These are phyloP conservation scores for Sinodicranocentrus sp. DNA, from an alignment of 2,888 invertebrate genomes.

Conservation along the genomic window DNA sequence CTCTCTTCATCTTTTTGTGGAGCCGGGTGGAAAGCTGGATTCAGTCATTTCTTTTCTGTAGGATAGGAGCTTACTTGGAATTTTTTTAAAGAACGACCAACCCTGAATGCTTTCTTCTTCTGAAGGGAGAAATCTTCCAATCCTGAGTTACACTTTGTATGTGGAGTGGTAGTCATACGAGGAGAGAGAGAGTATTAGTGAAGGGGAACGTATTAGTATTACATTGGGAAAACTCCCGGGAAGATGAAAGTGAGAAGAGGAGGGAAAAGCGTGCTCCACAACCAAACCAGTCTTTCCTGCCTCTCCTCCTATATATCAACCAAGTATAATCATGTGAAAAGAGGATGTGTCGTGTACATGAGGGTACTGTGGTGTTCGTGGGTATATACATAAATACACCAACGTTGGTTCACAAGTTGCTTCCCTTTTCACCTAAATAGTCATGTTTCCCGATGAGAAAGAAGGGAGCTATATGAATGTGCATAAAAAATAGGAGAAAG, in stretches of 20 bases:
- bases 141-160: too few relatives aligned
- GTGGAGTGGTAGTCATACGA: too few relatives aligned
- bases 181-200: not conserved
- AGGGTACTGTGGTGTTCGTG: too few relatives aligned
- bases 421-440: not conserved
- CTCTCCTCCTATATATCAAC: not conserved
- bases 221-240: slow-evolving; percentile 29
- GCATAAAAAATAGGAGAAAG: slow-evolving; percentile 7
- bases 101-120: too few relatives aligned
- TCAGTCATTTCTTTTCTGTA: slow-evolving; percentile 18
- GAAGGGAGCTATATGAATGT: not conserved
- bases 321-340: too few relatives aligned
- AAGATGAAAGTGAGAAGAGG: slow-evolving; percentile 64
- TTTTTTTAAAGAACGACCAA: too few relatives aligned
- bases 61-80: not conserved
- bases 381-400: not conserved
- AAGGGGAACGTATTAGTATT: slow-evolving; percentile 38
- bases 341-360: too few relatives aligned
- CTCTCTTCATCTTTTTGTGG: slow-evolving; percentile 26
- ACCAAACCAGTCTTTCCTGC: not conserved
- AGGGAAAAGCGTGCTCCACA: slow-evolving; percentile 44
- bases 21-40: slow-evolving; percentile 12
- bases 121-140: too few relatives aligned
- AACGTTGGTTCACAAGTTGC: not conserved
- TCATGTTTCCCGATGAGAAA: slow-evolving; percentile 3